These are phyloP conservation scores for Drosophila willistoni DNA, from an alignment of 1,140 invertebrate species.

Conservation along the genomic window DNA sequence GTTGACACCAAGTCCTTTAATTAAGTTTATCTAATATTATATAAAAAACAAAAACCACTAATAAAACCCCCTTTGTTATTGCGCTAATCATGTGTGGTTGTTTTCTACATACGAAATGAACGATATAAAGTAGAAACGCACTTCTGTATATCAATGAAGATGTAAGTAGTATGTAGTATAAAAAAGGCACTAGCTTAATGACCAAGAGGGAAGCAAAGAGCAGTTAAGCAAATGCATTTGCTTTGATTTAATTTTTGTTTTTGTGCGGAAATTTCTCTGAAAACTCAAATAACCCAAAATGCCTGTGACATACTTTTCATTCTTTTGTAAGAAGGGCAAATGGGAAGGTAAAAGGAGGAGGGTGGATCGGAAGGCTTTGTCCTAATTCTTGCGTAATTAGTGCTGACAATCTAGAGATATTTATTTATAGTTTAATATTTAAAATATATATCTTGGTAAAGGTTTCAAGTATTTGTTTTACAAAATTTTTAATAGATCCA, in stretches of 20 bases:
- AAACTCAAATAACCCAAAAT: not conserved
- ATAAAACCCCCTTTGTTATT: conserved; percentile 10
- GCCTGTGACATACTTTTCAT: not conserved
- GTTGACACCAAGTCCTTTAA: conserved; percentile 13
- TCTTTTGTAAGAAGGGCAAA: not conserved
- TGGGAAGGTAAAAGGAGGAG: not conserved
- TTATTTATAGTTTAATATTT: not conserved
- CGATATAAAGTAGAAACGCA: conserved; percentile 1
- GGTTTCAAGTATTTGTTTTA: too few species aligned
- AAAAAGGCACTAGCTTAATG: conserved; percentile 5
- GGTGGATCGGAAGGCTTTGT: not conserved
- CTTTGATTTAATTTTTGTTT: too few species aligned
- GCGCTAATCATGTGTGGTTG: conserved; percentile 1
- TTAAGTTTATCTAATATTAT: conserved; percentile 35
- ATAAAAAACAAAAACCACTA: not conserved
- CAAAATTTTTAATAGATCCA: too few species aligned
- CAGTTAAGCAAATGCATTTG: not conserved
- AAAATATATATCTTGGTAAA: not conserved
- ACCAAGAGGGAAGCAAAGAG: not conserved
- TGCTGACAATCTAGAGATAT: not conserved
- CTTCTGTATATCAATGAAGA: not conserved
- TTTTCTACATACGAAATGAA: not conserved
- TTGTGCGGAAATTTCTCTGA: not conserved
- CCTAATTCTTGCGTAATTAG: not conserved
- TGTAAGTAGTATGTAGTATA: conserved; percentile 1